Conservation (phyloP, 2,888 invertebrate genomes). For the Eupithecia dodoneata region DNA sequence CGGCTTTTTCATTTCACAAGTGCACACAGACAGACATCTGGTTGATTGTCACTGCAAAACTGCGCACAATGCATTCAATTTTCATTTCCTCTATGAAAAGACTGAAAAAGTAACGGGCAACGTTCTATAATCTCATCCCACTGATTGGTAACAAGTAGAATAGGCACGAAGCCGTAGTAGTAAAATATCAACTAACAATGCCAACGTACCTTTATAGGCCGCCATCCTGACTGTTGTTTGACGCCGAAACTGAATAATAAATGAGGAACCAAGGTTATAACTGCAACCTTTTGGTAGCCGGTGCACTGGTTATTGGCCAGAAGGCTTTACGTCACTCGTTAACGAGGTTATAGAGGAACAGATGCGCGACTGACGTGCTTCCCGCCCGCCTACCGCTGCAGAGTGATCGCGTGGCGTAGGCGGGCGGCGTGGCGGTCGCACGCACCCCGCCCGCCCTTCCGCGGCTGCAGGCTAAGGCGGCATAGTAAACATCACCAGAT, state of each 20-base stretch:
- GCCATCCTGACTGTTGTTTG: slow-evolving; percentile 78
- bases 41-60: slow-evolving; percentile 3
- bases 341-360: slow-evolving; percentile 73
- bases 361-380: slow-evolving; percentile 67
- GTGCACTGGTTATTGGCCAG: slow-evolving; percentile 56
- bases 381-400: slow-evolving; percentile 69
- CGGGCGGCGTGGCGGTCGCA: slow-evolving; percentile 75
- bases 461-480: slow-evolving; percentile 65
- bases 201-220: slow-evolving; percentile 74
- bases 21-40: slow-evolving; percentile 14
- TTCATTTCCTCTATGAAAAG: background rate
- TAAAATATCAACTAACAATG: slow-evolving; percentile 41
- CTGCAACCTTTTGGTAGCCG: slow-evolving; percentile 36
- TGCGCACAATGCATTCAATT: slow-evolving; percentile 24
- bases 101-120: background rate
- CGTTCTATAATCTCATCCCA: slow-evolving; percentile 22
- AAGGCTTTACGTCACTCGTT: slow-evolving; percentile 73
- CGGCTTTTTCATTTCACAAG: slow-evolving; percentile 32
- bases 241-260: slow-evolving; percentile 80
- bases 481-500: slow-evolving; percentile 63
- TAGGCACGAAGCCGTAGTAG: slow-evolving; percentile 36
- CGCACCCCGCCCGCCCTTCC: slow-evolving; percentile 55
- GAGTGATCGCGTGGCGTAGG: slow-evolving; percentile 80
- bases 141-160: slow-evolving; percentile 29
- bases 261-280: slow-evolving; percentile 75